Percentiles rank a stretch among this genome's conserved stretches.
Evolutionary conservation across 2,797 vertebrate species (phyloP).

Genomic region (Meriones psammophilus): DNA sequence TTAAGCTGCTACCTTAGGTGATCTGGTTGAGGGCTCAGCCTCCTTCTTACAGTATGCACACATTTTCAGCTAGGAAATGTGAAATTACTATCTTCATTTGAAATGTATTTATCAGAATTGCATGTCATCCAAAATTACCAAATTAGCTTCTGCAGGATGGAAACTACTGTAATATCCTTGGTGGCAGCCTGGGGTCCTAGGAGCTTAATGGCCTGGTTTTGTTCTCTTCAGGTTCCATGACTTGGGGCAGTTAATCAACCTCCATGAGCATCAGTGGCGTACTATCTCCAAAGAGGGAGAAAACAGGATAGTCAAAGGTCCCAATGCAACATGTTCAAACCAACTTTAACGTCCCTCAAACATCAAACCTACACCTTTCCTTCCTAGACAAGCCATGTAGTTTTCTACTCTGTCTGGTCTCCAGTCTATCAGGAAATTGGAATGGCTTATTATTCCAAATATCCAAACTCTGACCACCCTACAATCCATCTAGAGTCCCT

Average conservation of each 20-base stretch:
- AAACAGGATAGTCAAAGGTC: not conserved
- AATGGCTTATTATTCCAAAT: not conserved
- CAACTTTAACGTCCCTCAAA: not conserved
- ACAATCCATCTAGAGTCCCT: not conserved
- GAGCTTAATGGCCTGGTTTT: not conserved
- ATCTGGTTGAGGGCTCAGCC: not conserved
- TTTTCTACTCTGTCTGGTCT: not conserved
- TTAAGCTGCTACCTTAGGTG: not conserved
- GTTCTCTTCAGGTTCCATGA: not conserved
- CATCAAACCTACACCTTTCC: not conserved
- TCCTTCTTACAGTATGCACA: not conserved
- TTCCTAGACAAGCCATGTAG: not conserved
- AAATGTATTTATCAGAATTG: constrained; percentile 41
- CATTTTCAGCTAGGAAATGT: constrained; percentile 34
- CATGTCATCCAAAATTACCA: constrained; percentile 43
- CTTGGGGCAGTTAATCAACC: not conserved
- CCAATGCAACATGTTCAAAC: not conserved
- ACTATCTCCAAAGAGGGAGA: not conserved
- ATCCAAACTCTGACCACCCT: not conserved
- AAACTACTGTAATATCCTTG: not conserved
- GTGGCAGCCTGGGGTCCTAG: not conserved
- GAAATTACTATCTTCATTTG: constrained; percentile 14
- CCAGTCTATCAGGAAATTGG: not conserved
- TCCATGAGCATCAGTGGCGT: not conserved
- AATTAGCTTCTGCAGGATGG: not conserved